Conservation (phyloP, 2,888 invertebrate species). For the Luperina testacea region DNA sequence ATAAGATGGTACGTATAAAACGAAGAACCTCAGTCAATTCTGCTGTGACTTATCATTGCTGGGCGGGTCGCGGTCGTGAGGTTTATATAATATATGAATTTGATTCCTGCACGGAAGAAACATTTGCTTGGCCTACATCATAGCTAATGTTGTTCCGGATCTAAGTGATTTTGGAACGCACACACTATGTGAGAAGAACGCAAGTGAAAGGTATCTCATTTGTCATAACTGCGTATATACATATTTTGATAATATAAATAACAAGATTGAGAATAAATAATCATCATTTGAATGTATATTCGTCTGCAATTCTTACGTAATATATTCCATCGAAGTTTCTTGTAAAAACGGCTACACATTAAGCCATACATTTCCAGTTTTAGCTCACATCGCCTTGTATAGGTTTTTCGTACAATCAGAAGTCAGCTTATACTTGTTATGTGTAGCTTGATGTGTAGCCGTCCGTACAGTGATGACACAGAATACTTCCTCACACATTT, state of each 20-base stretch:
- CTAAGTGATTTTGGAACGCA: conserved; percentile 10
- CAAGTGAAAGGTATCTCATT: conserved; percentile 34
- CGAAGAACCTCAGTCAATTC: neutral
- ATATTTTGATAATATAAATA: neutral
- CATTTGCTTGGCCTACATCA: conserved; percentile 28
- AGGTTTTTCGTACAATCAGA: neutral
- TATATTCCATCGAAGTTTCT: conserved; percentile 14
- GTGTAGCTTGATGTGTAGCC: neutral
- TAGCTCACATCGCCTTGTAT: neutral
- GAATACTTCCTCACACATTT: conserved; percentile 9
- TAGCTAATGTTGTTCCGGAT: conserved; percentile 25
- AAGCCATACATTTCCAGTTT: neutral
- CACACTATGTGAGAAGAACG: neutral
- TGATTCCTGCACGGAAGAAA: neutral
- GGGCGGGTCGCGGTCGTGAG: too few relatives aligned
- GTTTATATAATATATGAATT: conserved; percentile 16
- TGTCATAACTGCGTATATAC: neutral
- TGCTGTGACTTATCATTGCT: conserved; percentile 5
- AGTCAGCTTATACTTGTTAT: neutral
- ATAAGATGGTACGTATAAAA: neutral
- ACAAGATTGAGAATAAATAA: conserved; percentile 6
- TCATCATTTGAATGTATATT: neutral
- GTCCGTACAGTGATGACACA: neutral
- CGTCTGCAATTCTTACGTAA: neutral
- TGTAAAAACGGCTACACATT: neutral